Base-by-base conservation (phyloP, 2,113 vertebrate species). In the Semicossyphus pulcher region DNA sequence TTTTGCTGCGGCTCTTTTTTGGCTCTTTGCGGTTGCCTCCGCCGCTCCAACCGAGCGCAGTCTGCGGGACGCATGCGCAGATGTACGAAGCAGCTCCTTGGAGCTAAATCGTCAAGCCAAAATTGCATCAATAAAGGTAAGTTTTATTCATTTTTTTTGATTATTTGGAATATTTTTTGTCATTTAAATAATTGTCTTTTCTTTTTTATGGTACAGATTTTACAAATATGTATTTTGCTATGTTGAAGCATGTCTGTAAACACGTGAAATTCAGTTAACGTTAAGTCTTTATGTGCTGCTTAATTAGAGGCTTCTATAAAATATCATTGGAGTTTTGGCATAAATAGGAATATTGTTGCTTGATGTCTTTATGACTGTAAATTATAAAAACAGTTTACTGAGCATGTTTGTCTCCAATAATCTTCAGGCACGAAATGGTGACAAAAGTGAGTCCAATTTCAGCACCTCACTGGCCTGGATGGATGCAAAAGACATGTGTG, bases 401-500 rank as follows among this genome's bases (percentile, higher is more conserved):
- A 78, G 3, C 20, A 6, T 49, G 21, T 70, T 29, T 48, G 20
- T 63, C 26, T 56, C 9, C 23, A 39, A 65, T 83, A 2, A 1
- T 72, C 32, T 80, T 4, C 23, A 93, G 92, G 75, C 75, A 42
- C 36, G 15, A 47, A 88, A 62, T 25, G 70, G 37, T 47, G 57
- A 68, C 23, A 76, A 21, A 62, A 20, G 44, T 20, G 5, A 52
- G 25, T 5, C 3, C 1, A 0, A 1, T 7, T 53, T 82, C 61
- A 3, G 4, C 54, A 42, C 1, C 7, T 1, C 8, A 0, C 37
- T 64, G 14, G 20, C 2, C 1, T 86, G 86, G 86, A 81, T 94
- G 23, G 74, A 91, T 0, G 34, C 85, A 0, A 29, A 67, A 18
- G 92, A 93, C 32, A 53, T 56, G 52, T 94, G 93, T 41, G 84